Evolutionary conservation across 2,113 vertebrate species (phyloP), one percentile per base, ranked within the genome.

Genomic region (Phrynosoma blainvillii): DNA sequence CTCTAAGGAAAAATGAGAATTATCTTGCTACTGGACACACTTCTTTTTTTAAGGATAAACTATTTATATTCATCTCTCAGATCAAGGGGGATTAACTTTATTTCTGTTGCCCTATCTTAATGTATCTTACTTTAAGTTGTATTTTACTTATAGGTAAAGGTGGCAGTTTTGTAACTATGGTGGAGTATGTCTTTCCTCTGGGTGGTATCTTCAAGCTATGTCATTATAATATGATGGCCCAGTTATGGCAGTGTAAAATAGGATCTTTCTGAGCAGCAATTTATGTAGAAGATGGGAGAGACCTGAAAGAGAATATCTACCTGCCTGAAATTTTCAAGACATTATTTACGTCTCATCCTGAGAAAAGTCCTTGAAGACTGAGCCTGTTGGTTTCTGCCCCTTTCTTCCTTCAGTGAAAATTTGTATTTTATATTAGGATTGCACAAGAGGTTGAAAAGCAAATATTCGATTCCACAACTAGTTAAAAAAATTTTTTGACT

Each of bases 121-220:
- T 6, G 27, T 4, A 42, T 65, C 27, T 27, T 52, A 52, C 74
- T 78, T 85, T 32, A 76, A 62, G 20, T 30, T 62, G 3, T 27
- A 30, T 62, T 78, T 80, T 30, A 20, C 76, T 11, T 73, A 74
- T 78, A 88, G 80, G 14, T 40, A 32, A 65, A 62, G 9, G 23
- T 42, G 25, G 5, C 13, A 9, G 13, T 68, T 70, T 25, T 82
- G 10, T 77, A 40, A 36, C 4, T 40, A 2, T 82, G 2, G 47
- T 32, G 9, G 56, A 23, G 25, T 82, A 16, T 47, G 47, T 78
- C 66, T 14, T 86, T 80, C 18, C 23, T 11, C 79, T 83, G 66
- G 32, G 11, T 42, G 32, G 36, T 47, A 62, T 11, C 20, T 0
- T 0, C 12, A 18, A 71, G 59, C 42, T 78, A 2, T 23, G 0